Percentiles rank a stretch among this genome's conserved stretches.
phyloP scores from a whole-genome alignment of 2,888 invertebrate genomes.

The Liposcelis brunnea region DNA sequence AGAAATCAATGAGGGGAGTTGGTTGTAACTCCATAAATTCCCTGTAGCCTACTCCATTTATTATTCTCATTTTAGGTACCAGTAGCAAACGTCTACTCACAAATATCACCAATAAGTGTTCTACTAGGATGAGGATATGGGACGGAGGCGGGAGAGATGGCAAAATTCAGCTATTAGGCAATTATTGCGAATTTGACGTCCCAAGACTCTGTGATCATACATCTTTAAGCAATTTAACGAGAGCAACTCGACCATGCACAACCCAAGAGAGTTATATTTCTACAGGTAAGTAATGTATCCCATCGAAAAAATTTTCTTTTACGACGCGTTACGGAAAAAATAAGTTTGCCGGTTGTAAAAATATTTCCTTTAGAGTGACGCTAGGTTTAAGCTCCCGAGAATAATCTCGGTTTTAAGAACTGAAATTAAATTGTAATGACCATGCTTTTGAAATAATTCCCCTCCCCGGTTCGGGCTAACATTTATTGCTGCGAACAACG shows the following conservation, averaged over 20 bases:
- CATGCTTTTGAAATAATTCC: too few species aligned
- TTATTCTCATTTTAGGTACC: not conserved
- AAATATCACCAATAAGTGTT: conserved; percentile 32
- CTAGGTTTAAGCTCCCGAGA: conserved; percentile 4
- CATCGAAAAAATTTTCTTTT: conserved; percentile 14
- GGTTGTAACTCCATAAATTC: too few species aligned
- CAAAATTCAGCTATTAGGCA: conserved; percentile 34
- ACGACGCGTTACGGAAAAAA: conserved; percentile 9
- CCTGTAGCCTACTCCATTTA: too few species aligned
- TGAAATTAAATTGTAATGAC: too few species aligned
- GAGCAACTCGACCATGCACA: conserved; percentile 62
- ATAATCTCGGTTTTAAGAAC: too few species aligned
- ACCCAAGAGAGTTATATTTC: conserved; percentile 65
- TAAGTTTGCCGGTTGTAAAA: too few species aligned
- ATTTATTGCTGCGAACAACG: conserved; percentile 17
- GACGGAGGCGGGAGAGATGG: conserved; percentile 36
- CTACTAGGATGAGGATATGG: conserved; percentile 55
- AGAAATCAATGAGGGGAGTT: too few species aligned
- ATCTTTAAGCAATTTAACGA: conserved; percentile 49
- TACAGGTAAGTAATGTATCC: conserved; percentile 20
- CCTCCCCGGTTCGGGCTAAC: too few species aligned
- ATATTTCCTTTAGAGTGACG: not conserved
- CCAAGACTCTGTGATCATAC: conserved; percentile 72
- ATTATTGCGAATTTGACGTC: conserved; percentile 54
- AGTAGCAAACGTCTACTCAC: conserved; percentile 12